Evolutionary conservation across 1,140 invertebrate species (phyloP).

Genomic region (Dinothrombium tinctorium): DNA sequence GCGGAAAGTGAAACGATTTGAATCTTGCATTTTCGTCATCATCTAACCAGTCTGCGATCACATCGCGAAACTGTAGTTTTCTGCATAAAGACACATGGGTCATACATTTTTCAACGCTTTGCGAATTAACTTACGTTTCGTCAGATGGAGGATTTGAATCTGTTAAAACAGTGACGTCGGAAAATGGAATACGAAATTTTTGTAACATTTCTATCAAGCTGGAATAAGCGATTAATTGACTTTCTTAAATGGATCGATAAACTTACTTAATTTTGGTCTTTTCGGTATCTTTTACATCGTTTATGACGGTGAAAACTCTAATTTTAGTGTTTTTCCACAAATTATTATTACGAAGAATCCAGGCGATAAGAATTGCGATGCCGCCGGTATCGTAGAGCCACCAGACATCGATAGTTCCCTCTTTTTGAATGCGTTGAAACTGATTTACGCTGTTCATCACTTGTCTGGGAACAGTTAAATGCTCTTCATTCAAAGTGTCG

Average conservation of each 20-base stretch:
- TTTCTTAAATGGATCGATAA: too few species aligned
- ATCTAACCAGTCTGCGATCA: slow-evolving; percentile 4
- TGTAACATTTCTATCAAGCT: slow-evolving; percentile 1
- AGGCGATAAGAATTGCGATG: slow-evolving; percentile 64
- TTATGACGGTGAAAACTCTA: slow-evolving; percentile 64
- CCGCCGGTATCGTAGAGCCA: slow-evolving; percentile 35
- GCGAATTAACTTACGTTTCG: not conserved
- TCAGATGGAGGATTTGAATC: not conserved
- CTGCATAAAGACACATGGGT: not conserved
- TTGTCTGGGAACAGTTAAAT: not conserved
- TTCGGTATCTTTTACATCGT: slow-evolving; percentile 35
- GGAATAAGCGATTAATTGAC: not conserved
- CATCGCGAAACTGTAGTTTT: slow-evolving; percentile 2
- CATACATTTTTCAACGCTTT: not conserved
- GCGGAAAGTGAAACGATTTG: not conserved
- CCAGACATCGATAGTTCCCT: slow-evolving; percentile 37
- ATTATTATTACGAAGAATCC: slow-evolving; percentile 61
- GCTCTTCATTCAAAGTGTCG: too few species aligned
- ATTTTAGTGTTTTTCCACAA: slow-evolving; percentile 67
- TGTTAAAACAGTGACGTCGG: slow-evolving; percentile 3
- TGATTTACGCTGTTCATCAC: slow-evolving; percentile 11
- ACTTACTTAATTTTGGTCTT: slow-evolving; percentile 27
- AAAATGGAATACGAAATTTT: slow-evolving; percentile 7
- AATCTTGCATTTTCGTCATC: not conserved
- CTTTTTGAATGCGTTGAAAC: slow-evolving; percentile 19